A percentile compares a stretch with the other conserved stretches of the same genome.
Conservation (phyloP, 2,888 invertebrate species). For the Pseudanteris insignis region DNA sequence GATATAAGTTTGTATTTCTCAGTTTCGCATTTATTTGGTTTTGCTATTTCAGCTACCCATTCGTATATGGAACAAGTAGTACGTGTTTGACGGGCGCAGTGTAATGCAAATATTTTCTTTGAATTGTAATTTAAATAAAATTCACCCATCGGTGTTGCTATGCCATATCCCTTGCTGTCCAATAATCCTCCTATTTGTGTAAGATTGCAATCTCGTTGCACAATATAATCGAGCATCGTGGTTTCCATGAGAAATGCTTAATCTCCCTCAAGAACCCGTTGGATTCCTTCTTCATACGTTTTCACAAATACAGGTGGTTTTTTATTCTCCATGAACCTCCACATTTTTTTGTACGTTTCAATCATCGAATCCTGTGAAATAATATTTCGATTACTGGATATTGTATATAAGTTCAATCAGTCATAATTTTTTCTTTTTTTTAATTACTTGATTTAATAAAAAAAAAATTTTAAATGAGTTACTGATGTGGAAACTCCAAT, state of each 20-base stretch:
- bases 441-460: too few relatives aligned
- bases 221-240: constrained; percentile 94
- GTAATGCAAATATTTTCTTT: too few relatives aligned
- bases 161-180: constrained; percentile 91
- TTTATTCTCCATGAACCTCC: constrained; percentile 88
- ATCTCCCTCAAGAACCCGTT: constrained; percentile 84
- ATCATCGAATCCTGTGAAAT: constrained; percentile 82
- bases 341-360: constrained; percentile 92
- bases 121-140: too few relatives aligned
- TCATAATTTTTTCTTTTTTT: too few relatives aligned
- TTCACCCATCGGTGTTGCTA: constrained; percentile 92
- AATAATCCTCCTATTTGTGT: constrained; percentile 94
- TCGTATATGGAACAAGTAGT: too few relatives aligned
- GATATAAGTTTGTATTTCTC: too few relatives aligned
- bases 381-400: constrained; percentile 6
- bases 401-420: too few relatives aligned
- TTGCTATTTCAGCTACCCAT: too few relatives aligned
- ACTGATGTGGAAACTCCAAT: too few relatives aligned
- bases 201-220: constrained; percentile 94
- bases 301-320: constrained; percentile 85
- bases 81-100: too few relatives aligned
- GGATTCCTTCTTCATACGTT: constrained; percentile 91
- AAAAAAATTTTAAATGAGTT: background rate
- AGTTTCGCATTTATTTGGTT: too few relatives aligned
- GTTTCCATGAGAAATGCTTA: constrained; percentile 99